Base-by-base conservation (phyloP, 2,797 vertebrate species). In the Champsocephalus gunnari region DNA sequence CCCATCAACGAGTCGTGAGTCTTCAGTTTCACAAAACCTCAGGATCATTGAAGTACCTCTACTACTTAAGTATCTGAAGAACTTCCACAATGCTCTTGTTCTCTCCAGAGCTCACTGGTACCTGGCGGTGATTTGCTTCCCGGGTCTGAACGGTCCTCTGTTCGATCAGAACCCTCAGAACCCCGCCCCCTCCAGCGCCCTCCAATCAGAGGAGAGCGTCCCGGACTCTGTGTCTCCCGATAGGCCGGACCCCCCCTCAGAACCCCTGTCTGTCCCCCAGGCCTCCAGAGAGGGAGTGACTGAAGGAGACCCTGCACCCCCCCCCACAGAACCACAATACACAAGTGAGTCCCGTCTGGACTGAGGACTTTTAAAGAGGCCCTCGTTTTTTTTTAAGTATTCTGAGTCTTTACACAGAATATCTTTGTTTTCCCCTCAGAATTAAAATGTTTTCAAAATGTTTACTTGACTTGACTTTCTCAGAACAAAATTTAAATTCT, bases 1-100 rank as follows among this genome's bases (percentile, higher is more conserved):
- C 98, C 98, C 81, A 97, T 99, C 86, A 99, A 99, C 75, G 98
- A 99, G 95, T 98, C 97, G 98, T 99, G 87, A 97, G 98, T 97
- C 34, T 38, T 9, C 34, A 38, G 34, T 38, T 38, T 38, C 34
- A 9, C 34, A 7, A 38, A 38, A 38, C 0, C 34, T 0, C 34
- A 38, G 34, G 34, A 38, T 9, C 2, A 38, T 38, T 38, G 34
- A 38, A 38, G 8, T 9, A 38, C 34, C 34, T 38, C 8, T 38
- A 28, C 28, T 28, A 5, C 28, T 28, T 28, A 9, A 38, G 0
- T 44, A 13, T 7, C 17, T 56, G 5, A 1, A 8, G 11, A 2
- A 0, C n/a, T 19, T 3, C 8, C 51, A 45, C 24, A 0, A 3
- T 7, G 34, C 14, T 32, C 58, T 73, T 65, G 34, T 56, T 21